Evolutionary conservation across 2,113 vertebrate species (phyloP).

Genomic region (Pterocles gutturalis): DNA sequence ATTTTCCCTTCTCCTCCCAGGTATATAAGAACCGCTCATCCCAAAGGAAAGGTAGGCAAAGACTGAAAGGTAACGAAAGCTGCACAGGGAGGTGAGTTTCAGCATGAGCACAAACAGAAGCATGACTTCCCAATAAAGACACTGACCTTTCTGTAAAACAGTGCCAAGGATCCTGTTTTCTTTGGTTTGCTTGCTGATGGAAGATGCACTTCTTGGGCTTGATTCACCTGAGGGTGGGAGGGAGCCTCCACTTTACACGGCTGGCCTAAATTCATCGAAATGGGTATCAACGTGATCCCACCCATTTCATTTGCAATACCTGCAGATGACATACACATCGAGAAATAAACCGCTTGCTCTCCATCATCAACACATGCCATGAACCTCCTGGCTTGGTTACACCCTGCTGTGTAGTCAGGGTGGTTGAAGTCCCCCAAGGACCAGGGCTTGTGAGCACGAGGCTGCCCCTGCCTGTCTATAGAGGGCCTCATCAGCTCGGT

Average conservation of each 20-base stretch:
- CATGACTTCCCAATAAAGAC: rapidly evolving
- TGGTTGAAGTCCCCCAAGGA: too few species aligned
- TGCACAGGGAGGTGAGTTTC: background rate
- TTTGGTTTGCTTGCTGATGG: slow-evolving; percentile 76
- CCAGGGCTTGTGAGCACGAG: too few species aligned
- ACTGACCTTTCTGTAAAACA: slow-evolving; percentile 96
- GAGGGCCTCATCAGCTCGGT: too few species aligned
- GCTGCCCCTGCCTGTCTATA: too few species aligned
- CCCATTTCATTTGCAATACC: slow-evolving; percentile 81
- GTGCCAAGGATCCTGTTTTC: slow-evolving; percentile 91
- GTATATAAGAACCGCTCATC: rapidly evolving
- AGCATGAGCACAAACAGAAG: rapidly evolving
- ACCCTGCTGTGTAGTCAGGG: too few species aligned
- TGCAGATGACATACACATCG: slow-evolving; percentile 36
- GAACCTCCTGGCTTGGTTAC: too few species aligned
- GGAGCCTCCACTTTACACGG: slow-evolving; percentile 73
- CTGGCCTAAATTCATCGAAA: slow-evolving; percentile 75
- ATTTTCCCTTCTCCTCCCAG: background rate
- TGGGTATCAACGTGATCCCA: slow-evolving; percentile 87
- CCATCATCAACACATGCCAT: too few species aligned
- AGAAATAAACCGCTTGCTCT: background rate
- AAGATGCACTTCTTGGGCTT: slow-evolving; percentile 57
- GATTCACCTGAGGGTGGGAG: slow-evolving; percentile 25
- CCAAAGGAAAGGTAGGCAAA: background rate
- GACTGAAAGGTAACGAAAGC: background rate